Base-by-base conservation (phyloP, 2,797 vertebrate genomes). In the Peromyscus nudipes region DNA sequence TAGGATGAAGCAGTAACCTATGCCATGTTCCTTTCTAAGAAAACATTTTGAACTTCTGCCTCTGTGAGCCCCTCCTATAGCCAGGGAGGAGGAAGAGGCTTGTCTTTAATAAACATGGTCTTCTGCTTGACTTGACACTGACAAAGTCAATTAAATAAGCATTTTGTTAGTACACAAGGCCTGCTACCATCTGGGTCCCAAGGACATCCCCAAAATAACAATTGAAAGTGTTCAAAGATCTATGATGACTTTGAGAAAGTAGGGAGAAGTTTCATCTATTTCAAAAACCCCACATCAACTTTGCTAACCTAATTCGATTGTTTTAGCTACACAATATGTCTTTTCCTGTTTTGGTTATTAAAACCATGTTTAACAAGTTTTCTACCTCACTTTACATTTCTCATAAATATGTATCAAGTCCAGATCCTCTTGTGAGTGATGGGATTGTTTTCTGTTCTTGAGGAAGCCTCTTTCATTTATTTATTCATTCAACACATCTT, bases 401-500 rank as follows among this genome's bases (percentile, higher is more conserved):
- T 95, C 37, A 87, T 76, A 92, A 75, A 60, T 89, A 76, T 19
- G 17, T 40, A 82, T 64, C 46, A 93, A 65, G 67, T 12, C 23
- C 0, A 0, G 16, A 65, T 17, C 17, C 4, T 89, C 60, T 65
- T 14, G 7, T 80, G 52, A 90, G 65, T 29, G 71, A 65, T 49
- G 25, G 46, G 34, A 60, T 95, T 93, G 67, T 65, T 94, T 91
- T 27, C 49, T 89, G 25, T 37, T 87, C 67, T 62, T 67, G 29
- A 25, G 37, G 64, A 92, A 93, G 29, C 4, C 71, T 93, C 55
- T 89, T 46, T 77, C 46, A 91, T 83, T 96, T 76, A 73, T 92
- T 94, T 96, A 81, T 92, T 97, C 76, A 94, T 31, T 84, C 67
- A 82, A 52, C 71, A 92, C 77, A 67, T 60, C 10, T 94, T 71